Percentiles rank a stretch among this genome's conserved stretches.
These are phyloP conservation scores for Urechis unicinctus DNA, from an alignment of 2,888 invertebrate genomes.

Conservation along the genomic window DNA sequence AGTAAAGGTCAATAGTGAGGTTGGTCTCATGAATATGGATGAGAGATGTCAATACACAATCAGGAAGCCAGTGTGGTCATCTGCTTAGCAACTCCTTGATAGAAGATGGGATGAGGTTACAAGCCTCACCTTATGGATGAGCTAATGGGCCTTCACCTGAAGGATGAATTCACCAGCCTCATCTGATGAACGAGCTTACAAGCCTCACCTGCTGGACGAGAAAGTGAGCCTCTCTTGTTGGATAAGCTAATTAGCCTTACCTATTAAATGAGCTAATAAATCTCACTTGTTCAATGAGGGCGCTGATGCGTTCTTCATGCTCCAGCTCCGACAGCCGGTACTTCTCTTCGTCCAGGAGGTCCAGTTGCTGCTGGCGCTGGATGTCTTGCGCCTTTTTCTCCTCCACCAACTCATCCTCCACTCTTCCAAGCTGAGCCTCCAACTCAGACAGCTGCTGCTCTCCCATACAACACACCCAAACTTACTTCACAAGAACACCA, in stretches of 20 bases:
- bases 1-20: too few relatives aligned
- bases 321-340: slow-evolving; percentile 40
- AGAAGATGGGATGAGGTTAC: too few relatives aligned
- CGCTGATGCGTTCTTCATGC: slow-evolving; percentile 24
- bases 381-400: slow-evolving; percentile 32
- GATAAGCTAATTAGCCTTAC: too few relatives aligned
- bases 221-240: too few relatives aligned
- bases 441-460: slow-evolving; percentile 61
- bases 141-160: too few relatives aligned
- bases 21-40: too few relatives aligned
- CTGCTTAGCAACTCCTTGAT: too few relatives aligned
- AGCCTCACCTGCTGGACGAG: slow-evolving; percentile 1
- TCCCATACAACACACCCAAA: too few relatives aligned
- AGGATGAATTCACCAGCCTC: too few relatives aligned
- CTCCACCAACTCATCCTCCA: slow-evolving; percentile 31
- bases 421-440: slow-evolving; percentile 62
- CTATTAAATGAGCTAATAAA: background rate
- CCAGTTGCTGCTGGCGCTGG: slow-evolving; percentile 36
- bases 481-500: too few relatives aligned
- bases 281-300: slow-evolving; percentile 7
- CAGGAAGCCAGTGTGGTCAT: background rate
- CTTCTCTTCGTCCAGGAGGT: slow-evolving; percentile 40
- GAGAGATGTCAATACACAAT: background rate
- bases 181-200: background rate
- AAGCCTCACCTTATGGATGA: too few relatives aligned